Conservation (phyloP, 2,113 vertebrate species). For the Sylvietta virens region DNA sequence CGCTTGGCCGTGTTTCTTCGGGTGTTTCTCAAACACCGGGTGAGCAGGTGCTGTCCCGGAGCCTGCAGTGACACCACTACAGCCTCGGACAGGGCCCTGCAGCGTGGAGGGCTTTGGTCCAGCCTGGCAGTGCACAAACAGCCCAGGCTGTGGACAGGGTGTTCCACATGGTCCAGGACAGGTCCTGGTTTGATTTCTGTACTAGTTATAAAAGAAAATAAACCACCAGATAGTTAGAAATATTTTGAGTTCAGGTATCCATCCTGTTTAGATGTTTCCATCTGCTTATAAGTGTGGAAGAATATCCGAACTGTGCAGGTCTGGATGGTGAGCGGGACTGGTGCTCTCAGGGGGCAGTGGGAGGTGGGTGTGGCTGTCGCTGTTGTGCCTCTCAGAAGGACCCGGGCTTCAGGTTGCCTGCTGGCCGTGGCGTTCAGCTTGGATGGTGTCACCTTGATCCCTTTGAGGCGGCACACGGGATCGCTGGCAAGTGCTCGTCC, state of each 20-base stretch:
- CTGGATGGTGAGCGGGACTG: background rate
- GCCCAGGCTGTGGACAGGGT: background rate
- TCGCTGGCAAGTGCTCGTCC: fast-evolving
- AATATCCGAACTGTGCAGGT: fast-evolving
- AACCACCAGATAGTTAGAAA: background rate
- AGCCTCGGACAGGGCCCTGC: background rate
- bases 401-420: background rate
- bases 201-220: background rate
- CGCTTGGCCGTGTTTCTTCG: background rate
- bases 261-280: background rate
- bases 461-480: background rate
- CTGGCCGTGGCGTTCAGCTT: background rate
- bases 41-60: background rate
- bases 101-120: background rate
- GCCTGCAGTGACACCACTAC: fast-evolving
- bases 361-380: background rate
- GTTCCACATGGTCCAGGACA: background rate
- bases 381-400: background rate
- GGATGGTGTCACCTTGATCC: background rate
- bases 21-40: background rate
- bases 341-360: background rate
- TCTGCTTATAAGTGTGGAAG: background rate
- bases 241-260: background rate
- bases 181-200: background rate
- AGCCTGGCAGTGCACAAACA: background rate